Evolutionary conservation across 2,888 invertebrate genomes (phyloP).

Genomic region (Cremastobaeus sp.): DNA sequence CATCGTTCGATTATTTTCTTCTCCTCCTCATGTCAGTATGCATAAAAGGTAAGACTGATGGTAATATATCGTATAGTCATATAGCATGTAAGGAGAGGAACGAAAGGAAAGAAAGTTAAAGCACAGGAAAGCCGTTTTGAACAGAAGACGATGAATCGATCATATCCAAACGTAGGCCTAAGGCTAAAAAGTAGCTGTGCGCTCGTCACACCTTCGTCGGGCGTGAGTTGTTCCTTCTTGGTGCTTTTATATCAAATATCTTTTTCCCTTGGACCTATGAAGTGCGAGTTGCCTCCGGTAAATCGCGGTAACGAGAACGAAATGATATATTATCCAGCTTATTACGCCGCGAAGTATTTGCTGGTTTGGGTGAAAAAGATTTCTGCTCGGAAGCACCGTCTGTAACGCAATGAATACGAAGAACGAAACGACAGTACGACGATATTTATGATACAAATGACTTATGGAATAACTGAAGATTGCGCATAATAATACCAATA

Average conservation of each 20-base stretch:
- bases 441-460: constrained; percentile 45
- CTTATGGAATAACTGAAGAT: constrained; percentile 35
- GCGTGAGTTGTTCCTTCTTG: constrained; percentile 53
- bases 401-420: constrained; percentile 50
- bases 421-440: constrained; percentile 59
- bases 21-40: constrained; percentile 31
- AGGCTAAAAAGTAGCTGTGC: constrained; percentile 52
- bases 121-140: constrained; percentile 21
- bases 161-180: constrained; percentile 54
- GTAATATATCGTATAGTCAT: constrained; percentile 44
- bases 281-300: too few species aligned
- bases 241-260: constrained; percentile 49
- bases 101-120: constrained; percentile 12
- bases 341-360: constrained; percentile 27
- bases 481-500: constrained; percentile 39
- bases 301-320: constrained; percentile 11
- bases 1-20: constrained; percentile 47
- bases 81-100: constrained; percentile 19
- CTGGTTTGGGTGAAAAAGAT: constrained; percentile 42
- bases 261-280: constrained; percentile 19
- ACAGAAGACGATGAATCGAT: constrained; percentile 39
- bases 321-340: constrained; percentile 17
- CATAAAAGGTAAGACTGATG: constrained; percentile 57
- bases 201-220: constrained; percentile 58
- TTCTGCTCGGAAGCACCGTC: constrained; percentile 48